Base-by-base conservation (phyloP, 1,140 invertebrate genomes). In the Drosophila parabipectinata region DNA sequence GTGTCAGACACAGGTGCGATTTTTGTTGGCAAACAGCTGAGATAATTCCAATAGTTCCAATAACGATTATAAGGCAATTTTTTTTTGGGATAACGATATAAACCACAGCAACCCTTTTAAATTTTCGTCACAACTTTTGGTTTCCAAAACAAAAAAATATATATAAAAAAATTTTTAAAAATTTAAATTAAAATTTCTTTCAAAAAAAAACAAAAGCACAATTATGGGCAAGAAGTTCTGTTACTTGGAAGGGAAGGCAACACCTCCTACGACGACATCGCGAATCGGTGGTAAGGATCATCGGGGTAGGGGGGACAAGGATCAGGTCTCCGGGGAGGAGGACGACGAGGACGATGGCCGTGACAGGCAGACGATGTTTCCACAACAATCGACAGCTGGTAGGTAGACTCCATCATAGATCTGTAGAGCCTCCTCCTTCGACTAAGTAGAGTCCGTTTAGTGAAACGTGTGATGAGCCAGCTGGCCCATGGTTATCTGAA, bases 161-260 rank as follows among this genome's bases (percentile, higher is more conserved):
- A 28, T 4, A 28, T 6, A 6, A 28, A 28, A 1, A 28, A 28
- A 28, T 7, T 5, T 5, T 28, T 6, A 28, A 28, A 28, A 28
- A 28, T 1, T 5, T 28, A 28, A 28, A 28, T 28, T 28, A 7
- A 21, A 21, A 3, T 21, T 21, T 61, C 71, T 50, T 18, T 58
- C 12, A 24, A 47, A 58, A 45, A 39, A 12, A 18, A 58, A 32
- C 32, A 41, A 58, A 21, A 14, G n/a, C 34, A 59, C 39, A 34
- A 41, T 50, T 18, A 79, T 79, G 77, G 75, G 56, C 39, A 61
- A 78, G 3, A 78, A 69, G 14, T 74, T 78, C 7, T 39, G 54
- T 56, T 53, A 58, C 56, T 63, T 55, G 14, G 28, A 69, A 39
- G 28, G 53, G 50, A 45, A 50, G 18, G 14, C 66, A 15, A n/a